Evolutionary conservation across 2,888 invertebrate genomes (phyloP), one percentile per base, ranked within the genome.

Genomic region (Oscheius myriophilus): DNA sequence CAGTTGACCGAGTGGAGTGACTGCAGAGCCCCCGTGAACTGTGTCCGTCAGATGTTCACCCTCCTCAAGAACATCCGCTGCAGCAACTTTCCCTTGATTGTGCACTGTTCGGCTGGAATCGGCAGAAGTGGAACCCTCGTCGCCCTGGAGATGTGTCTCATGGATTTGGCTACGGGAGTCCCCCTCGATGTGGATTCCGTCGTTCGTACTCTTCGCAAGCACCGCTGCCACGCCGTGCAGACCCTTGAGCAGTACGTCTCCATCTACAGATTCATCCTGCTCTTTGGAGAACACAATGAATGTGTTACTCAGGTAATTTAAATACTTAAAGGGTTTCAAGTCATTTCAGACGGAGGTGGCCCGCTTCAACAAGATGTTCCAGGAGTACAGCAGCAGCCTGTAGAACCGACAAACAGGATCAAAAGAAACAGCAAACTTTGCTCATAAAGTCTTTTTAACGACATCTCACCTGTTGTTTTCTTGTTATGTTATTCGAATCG

Each of bases 1-100:
- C 72, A 70, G 43, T 70, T 70, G 72, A 72, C 55, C 18, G 75
- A 70, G 49, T 75, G 75, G 75, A 71, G 71, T 0, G 75, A 75
- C 51, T 75, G 53, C 26, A n/a, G 53, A 6, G 53, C 53, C 12
- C 53, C 53, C 12, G 53, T 25, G 11, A 6, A 26, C 33, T 54
- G 53, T 12, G 53, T 54, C 7, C 53, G 53, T 54, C 53, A 54
- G 53, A 54, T 54, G 53, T 54, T 54, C 9, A 6, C 14, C n/a
- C 39, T 54, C 26, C 53, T 54, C 14, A 54, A 16, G 26, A 39
- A n/a, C 14, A 54, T 54, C 23, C 53, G 53, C n/a, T n/a, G 14
- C 14, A n/a, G 21, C n/a, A 33, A 18, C 3, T 23, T 51, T 18
- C 25, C 46, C 4, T 33, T 9, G 33, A 33, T 33, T 33, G 33